Percentiles rank a stretch among this genome's conserved stretches.
These are phyloP conservation scores for Zaprionus obscuricornis DNA, from an alignment of 2,888 invertebrate species.

Conservation along the genomic window DNA sequence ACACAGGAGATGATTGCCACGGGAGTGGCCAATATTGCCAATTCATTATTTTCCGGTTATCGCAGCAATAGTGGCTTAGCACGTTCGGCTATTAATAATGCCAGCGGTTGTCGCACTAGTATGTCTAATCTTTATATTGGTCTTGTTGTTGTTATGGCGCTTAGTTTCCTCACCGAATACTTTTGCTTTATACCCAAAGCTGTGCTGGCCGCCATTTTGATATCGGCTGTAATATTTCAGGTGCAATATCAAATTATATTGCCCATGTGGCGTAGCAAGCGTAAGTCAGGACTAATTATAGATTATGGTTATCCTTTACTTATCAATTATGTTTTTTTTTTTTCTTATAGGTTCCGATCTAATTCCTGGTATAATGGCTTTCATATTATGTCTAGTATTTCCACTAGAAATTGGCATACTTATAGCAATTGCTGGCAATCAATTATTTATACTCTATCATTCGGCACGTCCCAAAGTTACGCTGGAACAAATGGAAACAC, in stretches of 20 bases:
- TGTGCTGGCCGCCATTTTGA: constrained; percentile 94
- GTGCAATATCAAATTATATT: constrained; percentile 92
- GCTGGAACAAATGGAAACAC: constrained; percentile 89
- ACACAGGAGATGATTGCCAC: constrained; percentile 95
- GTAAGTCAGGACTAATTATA: constrained; percentile 84
- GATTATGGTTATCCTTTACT: not conserved
- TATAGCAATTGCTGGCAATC: constrained; percentile 91
- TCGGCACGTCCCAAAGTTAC: constrained; percentile 93
- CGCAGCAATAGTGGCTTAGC: constrained; percentile 92
- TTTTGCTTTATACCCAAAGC: constrained; percentile 94
- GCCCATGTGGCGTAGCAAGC: constrained; percentile 94
- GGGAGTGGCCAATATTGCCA: constrained; percentile 89
- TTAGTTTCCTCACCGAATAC: constrained; percentile 93
- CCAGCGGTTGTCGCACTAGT: constrained; percentile 94
- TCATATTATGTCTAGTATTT: constrained; percentile 91
- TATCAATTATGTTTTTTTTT: not conserved
- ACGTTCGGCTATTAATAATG: constrained; percentile 92
- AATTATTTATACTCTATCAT: constrained; percentile 93
- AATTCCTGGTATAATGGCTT: constrained; percentile 93
- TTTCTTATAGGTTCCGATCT: constrained; percentile 89
- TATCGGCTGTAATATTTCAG: constrained; percentile 95
- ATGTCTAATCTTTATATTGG: constrained; percentile 92
- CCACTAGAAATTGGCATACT: constrained; percentile 94
- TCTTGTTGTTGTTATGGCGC: constrained; percentile 90
- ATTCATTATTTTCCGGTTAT: constrained; percentile 92